Conservation (phyloP, 1,140 invertebrate genomes). For the Drosophila sucinea region DNA sequence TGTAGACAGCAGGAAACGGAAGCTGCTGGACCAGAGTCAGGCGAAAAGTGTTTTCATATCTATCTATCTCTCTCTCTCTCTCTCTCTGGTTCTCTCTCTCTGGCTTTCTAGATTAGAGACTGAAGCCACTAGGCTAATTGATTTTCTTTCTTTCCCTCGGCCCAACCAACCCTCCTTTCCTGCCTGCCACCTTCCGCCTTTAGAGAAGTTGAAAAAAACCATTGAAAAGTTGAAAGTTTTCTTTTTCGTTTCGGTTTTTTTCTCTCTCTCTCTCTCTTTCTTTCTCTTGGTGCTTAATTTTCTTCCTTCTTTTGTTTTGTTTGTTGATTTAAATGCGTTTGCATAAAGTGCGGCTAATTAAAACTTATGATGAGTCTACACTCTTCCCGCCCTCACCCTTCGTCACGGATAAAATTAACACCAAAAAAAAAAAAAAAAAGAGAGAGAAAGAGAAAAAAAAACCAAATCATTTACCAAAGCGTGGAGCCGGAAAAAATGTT, state of each 20-base stretch:
- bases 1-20: slow-evolving; percentile 48
- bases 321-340: slow-evolving; percentile 68
- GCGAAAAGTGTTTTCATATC: not conserved
- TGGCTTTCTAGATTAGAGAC: slow-evolving; percentile 40
- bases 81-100: not conserved
- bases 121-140: slow-evolving; percentile 53
- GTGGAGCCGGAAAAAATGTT: slow-evolving; percentile 11
- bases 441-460: slow-evolving; percentile 10
- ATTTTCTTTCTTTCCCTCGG: slow-evolving; percentile 52
- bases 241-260: slow-evolving; percentile 41
- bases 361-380: slow-evolving; percentile 61
- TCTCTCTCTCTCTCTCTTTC: not conserved
- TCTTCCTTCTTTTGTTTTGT: slow-evolving; percentile 30
- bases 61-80: not conserved
- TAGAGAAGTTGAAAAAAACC: slow-evolving; percentile 10
- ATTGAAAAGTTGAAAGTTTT: slow-evolving; percentile 11
- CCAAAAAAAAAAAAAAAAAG: slow-evolving; percentile 30
- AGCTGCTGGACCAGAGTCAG: slow-evolving; percentile 6
- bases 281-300: slow-evolving; percentile 7
- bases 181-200: not conserved
- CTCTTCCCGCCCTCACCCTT: not conserved
- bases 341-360: slow-evolving; percentile 80
- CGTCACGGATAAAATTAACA: slow-evolving; percentile 21
- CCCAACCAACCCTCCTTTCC: not conserved
- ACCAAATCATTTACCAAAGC: slow-evolving; percentile 13